Base-by-base conservation (phyloP, 2,888 invertebrate species). In the Priocnemis perturbator region DNA sequence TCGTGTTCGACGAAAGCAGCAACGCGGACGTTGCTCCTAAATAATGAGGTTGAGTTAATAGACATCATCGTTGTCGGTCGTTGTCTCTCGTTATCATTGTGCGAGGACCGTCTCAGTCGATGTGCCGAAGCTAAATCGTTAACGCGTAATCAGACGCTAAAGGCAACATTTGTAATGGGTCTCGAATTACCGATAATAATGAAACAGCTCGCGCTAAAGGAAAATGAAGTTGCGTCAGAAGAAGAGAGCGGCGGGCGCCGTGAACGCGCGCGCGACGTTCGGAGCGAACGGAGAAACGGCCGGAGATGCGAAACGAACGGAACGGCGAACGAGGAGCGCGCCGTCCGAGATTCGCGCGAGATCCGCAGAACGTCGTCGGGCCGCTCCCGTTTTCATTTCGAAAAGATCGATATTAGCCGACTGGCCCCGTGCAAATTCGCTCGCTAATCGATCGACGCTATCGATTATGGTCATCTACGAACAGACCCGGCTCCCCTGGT, bases 361-460 rank as follows among this genome's bases (percentile, higher is more conserved):
- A 37, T 37, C 14, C 37, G 37, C 4, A 37, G 7, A 11, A 37
- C 11, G 37, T 3, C 11, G 37, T 3, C 37, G 19, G 47, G 20
- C 20, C 17, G 50, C 5, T 9, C 4, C 50, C 20, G 50, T 50
- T 4, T 50, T 15, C 50, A 20, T 17, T 21, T 23, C 23, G 23
- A 23, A 55, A 55, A 50, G 19, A 50, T 50, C 50, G 50, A 50
- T 50, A 50, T n/a, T n/a, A n/a, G n/a, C 4, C 5, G 19, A 50
- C n/a, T 50, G 23, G 26, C 19, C 17, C 2, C 1, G 30, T 48
- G 17, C 44, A n/a, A 50, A 19, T 37, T 19, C 61, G 30, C 60
- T 69, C 45, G 60, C 50, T 63, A 64, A 78, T 77, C 77, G 79
- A 77, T 73, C 70, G 62, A 11, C 57, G 65, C 61, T 61, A 73